These are phyloP conservation scores for Jaculus jaculus DNA, from an alignment of 2,113 vertebrate genomes.

Conservation along the genomic window DNA sequence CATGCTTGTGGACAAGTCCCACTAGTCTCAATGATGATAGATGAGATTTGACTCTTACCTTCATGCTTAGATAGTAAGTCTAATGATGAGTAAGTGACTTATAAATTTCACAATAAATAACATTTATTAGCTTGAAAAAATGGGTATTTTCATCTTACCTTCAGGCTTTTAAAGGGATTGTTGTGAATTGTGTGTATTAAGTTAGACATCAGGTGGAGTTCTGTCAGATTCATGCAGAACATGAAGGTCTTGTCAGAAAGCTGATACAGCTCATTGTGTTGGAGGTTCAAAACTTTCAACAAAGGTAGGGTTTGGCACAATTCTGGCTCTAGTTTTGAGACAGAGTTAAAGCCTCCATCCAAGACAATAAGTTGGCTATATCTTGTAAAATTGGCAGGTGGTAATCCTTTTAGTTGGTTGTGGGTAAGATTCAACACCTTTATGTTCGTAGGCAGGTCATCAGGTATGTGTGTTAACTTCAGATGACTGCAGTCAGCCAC, in stretches of 20 bases:
- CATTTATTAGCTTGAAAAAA: slow-evolving; percentile 18
- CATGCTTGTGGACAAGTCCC: neutral
- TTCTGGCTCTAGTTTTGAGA: slow-evolving; percentile 86
- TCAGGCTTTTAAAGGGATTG: slow-evolving; percentile 87
- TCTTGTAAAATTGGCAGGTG: slow-evolving; percentile 81
- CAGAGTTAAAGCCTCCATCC: slow-evolving; percentile 88
- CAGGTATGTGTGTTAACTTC: slow-evolving; percentile 88
- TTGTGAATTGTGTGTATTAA: slow-evolving; percentile 83
- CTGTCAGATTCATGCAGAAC: slow-evolving; percentile 84
- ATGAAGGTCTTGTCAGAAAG: slow-evolving; percentile 85
- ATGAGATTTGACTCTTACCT: neutral
- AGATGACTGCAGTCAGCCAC: slow-evolving; percentile 94
- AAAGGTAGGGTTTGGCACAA: slow-evolving; percentile 87
- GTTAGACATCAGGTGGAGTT: slow-evolving; percentile 89
- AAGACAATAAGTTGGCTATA: slow-evolving; percentile 88
- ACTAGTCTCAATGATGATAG: too few species aligned
- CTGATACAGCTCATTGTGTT: slow-evolving; percentile 89
- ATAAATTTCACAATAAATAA: slow-evolving; percentile 4
- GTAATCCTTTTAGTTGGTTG: slow-evolving; percentile 87
- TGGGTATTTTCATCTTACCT: slow-evolving; percentile 79
- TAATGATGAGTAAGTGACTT: neutral
- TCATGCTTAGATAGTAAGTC: neutral
- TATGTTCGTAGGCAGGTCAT: slow-evolving; percentile 90
- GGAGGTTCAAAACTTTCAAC: slow-evolving; percentile 86
- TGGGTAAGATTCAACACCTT: slow-evolving; percentile 92